Base-by-base conservation (phyloP, 2,888 invertebrate genomes). In the Beris chalybata region DNA sequence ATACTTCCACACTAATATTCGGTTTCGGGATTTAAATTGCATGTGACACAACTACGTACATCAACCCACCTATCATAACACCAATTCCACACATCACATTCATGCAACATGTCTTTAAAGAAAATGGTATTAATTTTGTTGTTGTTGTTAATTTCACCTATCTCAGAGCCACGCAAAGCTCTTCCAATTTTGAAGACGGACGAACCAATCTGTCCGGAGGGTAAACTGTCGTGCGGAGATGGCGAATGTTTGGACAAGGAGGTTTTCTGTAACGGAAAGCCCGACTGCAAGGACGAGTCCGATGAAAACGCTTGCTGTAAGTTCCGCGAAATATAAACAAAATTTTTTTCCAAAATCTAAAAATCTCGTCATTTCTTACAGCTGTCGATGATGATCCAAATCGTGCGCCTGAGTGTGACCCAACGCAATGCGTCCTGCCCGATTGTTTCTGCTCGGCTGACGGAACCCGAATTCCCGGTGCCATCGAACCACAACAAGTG, bases 221-320 rank as follows among this genome's bases (percentile, higher is more conserved):
- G 92, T 66, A 93, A 95, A 83, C 82, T 95, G 68, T 90, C 93
- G 67, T 95, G 95, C 79, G 95, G 95, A 70, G 92, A 91, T 81
- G 93, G 93, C 71, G 95, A 95, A 78, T 95, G 95, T 82, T 86
- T 95, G 68, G 93, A 94, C 73, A 93, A 91, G 81, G 92, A 92
- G 76, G 84, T 95, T 65, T 95, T 95, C 86, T 95, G 95, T 82
- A 94, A 95, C 77, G 95, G 93, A 76, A 92, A 93, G 81, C 87
- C 90, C 61, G 95, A 95, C 78, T 95, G 95, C 83, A 91, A 92
- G 77, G 95, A 95, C 78, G 95, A 94, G 78, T 95, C 95, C 63
- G 95, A 95, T 78, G 95, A 95, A 83, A 95, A 95, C 76, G 92
- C 95, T 72, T 95, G 95, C 86, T 90, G 95, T 95, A 85, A 90